Conservation (phyloP, 1,140 invertebrate species). For the Drosophila sucinea region DNA sequence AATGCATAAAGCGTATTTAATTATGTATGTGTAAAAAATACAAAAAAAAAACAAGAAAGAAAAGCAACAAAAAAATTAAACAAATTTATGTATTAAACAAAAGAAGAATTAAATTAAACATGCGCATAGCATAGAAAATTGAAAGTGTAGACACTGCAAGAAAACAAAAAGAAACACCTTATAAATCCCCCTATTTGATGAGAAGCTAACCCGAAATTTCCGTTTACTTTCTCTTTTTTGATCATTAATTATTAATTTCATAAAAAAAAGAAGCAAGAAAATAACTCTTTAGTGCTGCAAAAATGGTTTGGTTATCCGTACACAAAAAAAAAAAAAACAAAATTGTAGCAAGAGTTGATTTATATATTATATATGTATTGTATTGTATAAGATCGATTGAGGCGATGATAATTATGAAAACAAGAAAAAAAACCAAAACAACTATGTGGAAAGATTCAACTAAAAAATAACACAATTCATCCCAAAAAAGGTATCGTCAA, state of each 20-base stretch:
- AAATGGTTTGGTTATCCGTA: conserved; percentile 38
- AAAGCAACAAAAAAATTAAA: conserved; percentile 42
- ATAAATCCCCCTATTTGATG: not conserved
- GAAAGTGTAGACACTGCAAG: conserved; percentile 66
- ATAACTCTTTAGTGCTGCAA: conserved; percentile 18
- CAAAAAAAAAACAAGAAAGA: conserved; percentile 39
- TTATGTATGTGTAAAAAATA: conserved; percentile 76
- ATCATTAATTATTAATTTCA: not conserved
- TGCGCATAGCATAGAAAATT: conserved; percentile 50
- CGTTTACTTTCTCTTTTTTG: conserved; percentile 48
- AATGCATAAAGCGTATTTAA: conserved; percentile 80
- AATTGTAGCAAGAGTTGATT: conserved; percentile 32
- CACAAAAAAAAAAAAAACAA: not conserved
- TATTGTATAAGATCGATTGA: conserved; percentile 21
- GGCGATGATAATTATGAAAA: conserved; percentile 45
- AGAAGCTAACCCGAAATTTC: conserved; percentile 28
- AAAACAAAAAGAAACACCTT: conserved; percentile 28
- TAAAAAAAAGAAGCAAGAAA: not conserved
- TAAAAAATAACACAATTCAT: conserved; percentile 39
- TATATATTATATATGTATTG: conserved; percentile 40
- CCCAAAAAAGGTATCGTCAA: conserved; percentile 22
- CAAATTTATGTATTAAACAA: conserved; percentile 6
- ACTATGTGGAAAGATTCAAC: conserved; percentile 46
- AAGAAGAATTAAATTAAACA: conserved; percentile 48
- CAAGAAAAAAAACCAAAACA: not conserved